Evolutionary conservation across 2,797 vertebrate species (phyloP), one percentile per base, ranked within the genome.

Genomic region (Microchirus variegatus): DNA sequence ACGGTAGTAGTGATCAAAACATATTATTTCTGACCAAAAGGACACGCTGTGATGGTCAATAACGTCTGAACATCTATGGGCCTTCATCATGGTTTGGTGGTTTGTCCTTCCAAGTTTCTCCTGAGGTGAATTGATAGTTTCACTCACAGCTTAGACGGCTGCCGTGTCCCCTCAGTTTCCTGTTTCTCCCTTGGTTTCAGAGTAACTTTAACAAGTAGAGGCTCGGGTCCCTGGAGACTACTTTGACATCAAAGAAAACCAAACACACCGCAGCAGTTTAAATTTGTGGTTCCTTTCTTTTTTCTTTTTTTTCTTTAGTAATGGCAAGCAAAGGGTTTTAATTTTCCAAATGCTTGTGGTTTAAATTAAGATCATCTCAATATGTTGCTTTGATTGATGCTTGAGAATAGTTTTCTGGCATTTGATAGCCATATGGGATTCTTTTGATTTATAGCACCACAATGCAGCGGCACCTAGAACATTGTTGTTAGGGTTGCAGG

Each of bases 271-370:
- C 84, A 85, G 87, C 84, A 90, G 84, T 89, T 16, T 62, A 91
- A 89, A 88, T 88, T 86, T 86, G 87, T 73, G 87, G 90, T 92
- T 74, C 65, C 69, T 67, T 70, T 44, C 48, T 38, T 50, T 36
- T 63, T 65, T 70, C 83, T 84, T 71, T 64, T 50, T 22, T 63
- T 65, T 68, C 84, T 84, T 71, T 63, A 75, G 76, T 86, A 83
- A 90, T 85, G 80, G 77, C 79, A 88, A 83, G 82, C 78, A 59
- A 76, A 89, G 87, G 90, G 89, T 92, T 92, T 93, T 92, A 91
- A 93, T 93, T 93, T 92, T 90, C 87, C 67, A 82, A 92, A 93
- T 89, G 82, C 89, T 90, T 92, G 89, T 26, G 87, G 91, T 90
- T 88, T 41, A 80, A 90, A 90, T 91, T 88, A 92, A 90, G 89